Conservation (phyloP, 2,113 vertebrate species). For the Poeciliopsis prolifica region DNA sequence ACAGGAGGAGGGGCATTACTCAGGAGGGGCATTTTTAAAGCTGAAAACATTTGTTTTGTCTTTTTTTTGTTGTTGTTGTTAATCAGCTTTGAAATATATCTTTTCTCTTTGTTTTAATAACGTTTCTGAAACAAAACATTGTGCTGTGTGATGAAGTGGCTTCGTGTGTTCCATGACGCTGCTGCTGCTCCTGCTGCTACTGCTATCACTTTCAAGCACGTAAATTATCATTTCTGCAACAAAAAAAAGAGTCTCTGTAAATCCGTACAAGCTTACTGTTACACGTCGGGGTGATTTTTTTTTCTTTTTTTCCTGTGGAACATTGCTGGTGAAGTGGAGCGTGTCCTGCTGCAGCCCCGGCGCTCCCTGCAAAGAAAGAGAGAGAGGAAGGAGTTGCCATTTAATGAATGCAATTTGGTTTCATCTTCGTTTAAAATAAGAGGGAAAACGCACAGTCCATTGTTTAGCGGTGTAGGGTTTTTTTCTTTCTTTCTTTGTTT, state of each 20-base stretch:
- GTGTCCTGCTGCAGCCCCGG: slow-evolving; percentile 43
- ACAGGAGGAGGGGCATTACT: neutral
- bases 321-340: slow-evolving; percentile 48
- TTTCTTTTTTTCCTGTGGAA: slow-evolving; percentile 46
- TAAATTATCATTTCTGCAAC: slow-evolving; percentile 34
- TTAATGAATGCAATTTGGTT: slow-evolving; percentile 53
- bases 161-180: slow-evolving; percentile 16
- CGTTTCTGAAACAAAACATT: slow-evolving; percentile 31
- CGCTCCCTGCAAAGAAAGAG: slow-evolving; percentile 50
- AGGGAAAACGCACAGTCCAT: slow-evolving; percentile 47
- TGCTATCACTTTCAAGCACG: slow-evolving; percentile 16
- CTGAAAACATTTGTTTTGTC: slow-evolving; percentile 1
- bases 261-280: slow-evolving; percentile 54
- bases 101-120: slow-evolving; percentile 15
- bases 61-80: slow-evolving; percentile 6
- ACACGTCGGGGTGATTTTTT: slow-evolving; percentile 42
- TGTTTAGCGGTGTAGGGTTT: slow-evolving; percentile 56
- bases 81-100: slow-evolving; percentile 13
- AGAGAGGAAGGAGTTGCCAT: slow-evolving; percentile 13
- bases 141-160: slow-evolving; percentile 9
- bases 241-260: slow-evolving; percentile 35
- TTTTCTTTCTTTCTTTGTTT: slow-evolving; percentile 59
- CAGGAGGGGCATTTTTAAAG: slow-evolving; percentile 10
- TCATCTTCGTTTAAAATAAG: slow-evolving; percentile 58
- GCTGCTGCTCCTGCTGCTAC: slow-evolving; percentile 12